Evolutionary conservation across 2,797 vertebrate species (phyloP), one percentile per base, ranked within the genome.

Genomic region (Botia kubotai): DNA sequence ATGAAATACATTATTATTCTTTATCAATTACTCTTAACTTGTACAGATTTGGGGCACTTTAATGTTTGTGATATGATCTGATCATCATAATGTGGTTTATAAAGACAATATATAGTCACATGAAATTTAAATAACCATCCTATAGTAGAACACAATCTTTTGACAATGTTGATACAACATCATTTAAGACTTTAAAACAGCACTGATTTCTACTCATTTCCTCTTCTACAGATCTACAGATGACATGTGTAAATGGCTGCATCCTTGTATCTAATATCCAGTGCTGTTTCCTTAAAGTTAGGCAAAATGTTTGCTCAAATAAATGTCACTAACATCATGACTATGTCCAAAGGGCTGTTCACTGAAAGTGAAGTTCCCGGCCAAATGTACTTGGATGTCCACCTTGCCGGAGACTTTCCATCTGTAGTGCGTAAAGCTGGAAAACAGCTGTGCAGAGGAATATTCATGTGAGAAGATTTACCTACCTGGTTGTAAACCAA

Each of bases 121-220:
- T 36, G 12, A 63, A 62, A 48, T 48, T 2, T 39, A 76, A 36
- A 6, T 4, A 53, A 53, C 14, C 17, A 53, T 53, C 14, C 50
- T 17, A 53, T 5, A 16, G 16, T 53, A 16, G 5, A 53, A 16
- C 23, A 50, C 14, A 13, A 17, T 55, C 16, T 55, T 57, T 16
- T 62, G 23, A 62, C 23, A 62, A 29, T 11, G 10, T 57, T 57
- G 63, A 82, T 26, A 26, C 23, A 26, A 53, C 13, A 53, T 21
- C 6, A 39, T 53, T 33, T 62, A 75, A 69, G 67, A 58, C 53
- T 6, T 23, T 71, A 36, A 79, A 78, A 79, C 74, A 71, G 77
- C 83, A 83, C 76, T 76, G 55, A 67, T 19, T 60, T 62, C 52
- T 68, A 69, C 62, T 82, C 72, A 82, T 72, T 86, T 85, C 81